A percentile compares a stretch with the other conserved stretches of the same genome.
These are phyloP conservation scores for Therioaphis trifolii DNA, from an alignment of 2,888 invertebrate species.

Conservation along the genomic window DNA sequence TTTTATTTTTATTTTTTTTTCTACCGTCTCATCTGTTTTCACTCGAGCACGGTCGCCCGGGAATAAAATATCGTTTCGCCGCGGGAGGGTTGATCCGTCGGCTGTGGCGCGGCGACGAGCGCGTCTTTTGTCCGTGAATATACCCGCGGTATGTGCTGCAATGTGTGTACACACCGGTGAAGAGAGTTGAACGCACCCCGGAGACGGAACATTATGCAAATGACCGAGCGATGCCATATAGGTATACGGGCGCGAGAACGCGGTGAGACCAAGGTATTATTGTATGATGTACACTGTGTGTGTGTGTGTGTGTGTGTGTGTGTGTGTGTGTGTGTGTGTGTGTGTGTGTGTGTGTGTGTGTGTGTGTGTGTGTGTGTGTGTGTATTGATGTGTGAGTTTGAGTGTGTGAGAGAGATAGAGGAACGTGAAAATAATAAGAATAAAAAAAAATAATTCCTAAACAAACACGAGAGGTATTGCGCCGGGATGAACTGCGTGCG, in stretches of 20 bases:
- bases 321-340: no score
- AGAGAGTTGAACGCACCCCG: constrained; percentile 55
- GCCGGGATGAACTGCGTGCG: constrained; percentile 1
- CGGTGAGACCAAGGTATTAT: no score
- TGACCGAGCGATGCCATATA: no score
- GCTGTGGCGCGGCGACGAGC: constrained; percentile 3
- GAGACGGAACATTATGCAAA: constrained; percentile 39
- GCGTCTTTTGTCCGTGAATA: constrained; percentile 23
- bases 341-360: no score
- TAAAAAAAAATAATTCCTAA: constrained; percentile 35
- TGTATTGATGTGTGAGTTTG: no score
- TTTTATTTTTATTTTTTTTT: no score
- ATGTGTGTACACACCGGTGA: background rate
- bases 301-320: no score
- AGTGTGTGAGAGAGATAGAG: background rate
- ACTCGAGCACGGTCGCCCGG: background rate
- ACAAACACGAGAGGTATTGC: constrained; percentile 40
- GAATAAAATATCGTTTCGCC: constrained; percentile 45
- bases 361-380: no score
- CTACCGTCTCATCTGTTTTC: background rate
- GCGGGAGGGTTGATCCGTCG: constrained; percentile 16
- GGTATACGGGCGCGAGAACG: no score
- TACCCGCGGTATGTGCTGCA: background rate
- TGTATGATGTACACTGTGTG: no score
- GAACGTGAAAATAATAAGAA: background rate